Conservation (phyloP, 2,888 invertebrate genomes). For the Tholera decimalis region DNA sequence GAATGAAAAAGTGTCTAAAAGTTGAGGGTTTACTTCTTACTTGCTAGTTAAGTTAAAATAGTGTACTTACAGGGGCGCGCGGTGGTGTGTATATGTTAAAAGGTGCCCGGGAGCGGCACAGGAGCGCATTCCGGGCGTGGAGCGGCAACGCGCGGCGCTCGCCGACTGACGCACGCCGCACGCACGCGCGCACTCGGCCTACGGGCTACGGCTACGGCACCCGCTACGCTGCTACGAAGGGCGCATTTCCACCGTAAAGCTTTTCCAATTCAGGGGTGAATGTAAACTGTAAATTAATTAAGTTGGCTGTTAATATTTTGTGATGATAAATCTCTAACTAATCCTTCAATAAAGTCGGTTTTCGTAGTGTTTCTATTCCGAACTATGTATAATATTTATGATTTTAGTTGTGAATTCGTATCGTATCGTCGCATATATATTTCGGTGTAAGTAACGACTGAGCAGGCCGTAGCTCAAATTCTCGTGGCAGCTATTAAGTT, state of each 20-base stretch:
- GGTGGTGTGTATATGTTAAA: conserved; percentile 76
- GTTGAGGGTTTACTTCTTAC: neutral
- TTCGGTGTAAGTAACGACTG: conserved; percentile 71
- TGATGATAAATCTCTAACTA: conserved; percentile 21
- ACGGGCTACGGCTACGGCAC: conserved; percentile 50
- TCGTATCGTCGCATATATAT: conserved; percentile 19
- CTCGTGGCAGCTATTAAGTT: conserved; percentile 84
- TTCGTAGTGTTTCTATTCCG: conserved; percentile 2
- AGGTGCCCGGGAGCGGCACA: conserved; percentile 71
- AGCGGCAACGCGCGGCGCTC: conserved; percentile 84
- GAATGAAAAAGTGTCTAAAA: conserved; percentile 69
- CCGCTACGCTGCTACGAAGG: conserved; percentile 74
- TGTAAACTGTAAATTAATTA: conserved; percentile 53
- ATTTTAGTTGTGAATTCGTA: conserved; percentile 10
- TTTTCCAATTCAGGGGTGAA: conserved; percentile 47
- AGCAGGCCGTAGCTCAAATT: conserved; percentile 76
- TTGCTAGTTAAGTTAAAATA: conserved; percentile 30
- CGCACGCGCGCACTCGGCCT: conserved; percentile 80
- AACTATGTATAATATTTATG: conserved; percentile 14
- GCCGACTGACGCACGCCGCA: conserved; percentile 88
- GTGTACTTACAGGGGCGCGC: conserved; percentile 89
- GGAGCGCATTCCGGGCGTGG: conserved; percentile 83
- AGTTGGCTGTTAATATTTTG: conserved; percentile 25
- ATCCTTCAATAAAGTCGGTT: conserved; percentile 25
- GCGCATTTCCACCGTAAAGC: conserved; percentile 63